A percentile compares a stretch with the other conserved stretches of the same genome.
Evolutionary conservation across 2,888 invertebrate species (phyloP).

Genomic region (Oscheius sp.): DNA sequence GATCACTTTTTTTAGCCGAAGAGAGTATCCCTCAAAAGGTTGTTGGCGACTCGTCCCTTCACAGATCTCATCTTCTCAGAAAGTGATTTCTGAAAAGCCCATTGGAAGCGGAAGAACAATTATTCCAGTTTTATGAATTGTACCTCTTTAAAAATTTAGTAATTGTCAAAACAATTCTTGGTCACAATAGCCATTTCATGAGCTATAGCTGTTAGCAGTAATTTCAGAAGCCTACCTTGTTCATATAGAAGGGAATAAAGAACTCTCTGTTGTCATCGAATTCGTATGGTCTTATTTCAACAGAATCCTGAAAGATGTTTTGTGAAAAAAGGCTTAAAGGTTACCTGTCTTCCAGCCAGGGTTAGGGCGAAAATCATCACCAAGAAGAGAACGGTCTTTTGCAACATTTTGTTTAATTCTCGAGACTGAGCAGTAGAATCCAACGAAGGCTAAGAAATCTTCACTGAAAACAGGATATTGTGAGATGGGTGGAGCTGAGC

Average conservation of each 20-base stretch:
- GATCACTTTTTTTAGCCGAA: constrained; percentile 10
- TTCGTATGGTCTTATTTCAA: not conserved
- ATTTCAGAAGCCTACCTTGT: not conserved
- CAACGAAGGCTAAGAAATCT: too few relatives aligned
- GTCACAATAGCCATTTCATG: not conserved
- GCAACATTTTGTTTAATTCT: too few relatives aligned
- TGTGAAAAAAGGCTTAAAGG: not conserved
- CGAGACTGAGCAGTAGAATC: too few relatives aligned
- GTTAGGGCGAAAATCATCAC: too few relatives aligned
- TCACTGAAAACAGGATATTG: not conserved
- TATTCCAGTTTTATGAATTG: not conserved
- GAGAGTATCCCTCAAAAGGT: constrained; percentile 20
- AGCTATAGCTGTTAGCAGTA: not conserved
- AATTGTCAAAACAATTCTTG: not conserved
- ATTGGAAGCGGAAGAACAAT: not conserved
- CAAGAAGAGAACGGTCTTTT: too few relatives aligned
- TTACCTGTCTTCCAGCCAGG: too few relatives aligned
- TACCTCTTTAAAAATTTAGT: not conserved
- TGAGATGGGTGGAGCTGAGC: not conserved
- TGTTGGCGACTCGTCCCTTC: constrained; percentile 12
- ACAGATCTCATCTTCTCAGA: constrained; percentile 12
- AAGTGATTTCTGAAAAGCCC: constrained; percentile 4
- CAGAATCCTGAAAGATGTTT: constrained; percentile 2
- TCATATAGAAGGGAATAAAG: constrained; percentile 12
- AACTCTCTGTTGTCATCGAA: not conserved